phyloP scores from a whole-genome alignment of 2,888 invertebrate genomes.

The Uropetala carovei region DNA sequence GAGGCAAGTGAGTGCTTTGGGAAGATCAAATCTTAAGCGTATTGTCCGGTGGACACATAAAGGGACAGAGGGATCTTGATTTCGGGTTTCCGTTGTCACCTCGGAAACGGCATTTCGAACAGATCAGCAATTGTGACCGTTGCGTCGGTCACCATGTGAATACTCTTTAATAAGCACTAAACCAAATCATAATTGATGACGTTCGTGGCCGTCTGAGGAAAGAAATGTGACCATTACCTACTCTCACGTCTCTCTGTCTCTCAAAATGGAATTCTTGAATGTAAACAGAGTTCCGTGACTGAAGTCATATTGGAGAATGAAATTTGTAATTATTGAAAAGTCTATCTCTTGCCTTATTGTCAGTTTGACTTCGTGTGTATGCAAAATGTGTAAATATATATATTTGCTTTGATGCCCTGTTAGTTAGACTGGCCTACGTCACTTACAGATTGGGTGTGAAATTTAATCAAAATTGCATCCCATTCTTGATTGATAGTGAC shows the following conservation, averaged over 20 bases:
- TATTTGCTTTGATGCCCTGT: constrained; percentile 61
- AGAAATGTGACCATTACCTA: neutral
- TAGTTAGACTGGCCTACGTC: constrained; percentile 62
- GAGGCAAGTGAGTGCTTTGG: constrained; percentile 58
- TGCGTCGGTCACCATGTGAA: constrained; percentile 25
- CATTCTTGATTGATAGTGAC: constrained; percentile 61
- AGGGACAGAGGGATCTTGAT: neutral
- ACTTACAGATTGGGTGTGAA: constrained; percentile 53
- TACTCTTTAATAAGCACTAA: neutral
- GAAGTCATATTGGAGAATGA: constrained; percentile 60
- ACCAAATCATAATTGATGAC: constrained; percentile 2
- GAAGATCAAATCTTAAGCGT: neutral
- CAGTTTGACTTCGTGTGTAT: constrained; percentile 62
- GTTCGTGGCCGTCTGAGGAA: neutral
- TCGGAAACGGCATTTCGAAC: neutral
- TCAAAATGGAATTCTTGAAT: constrained; percentile 39
- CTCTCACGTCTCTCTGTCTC: constrained; percentile 37
- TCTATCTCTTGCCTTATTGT: constrained; percentile 63
- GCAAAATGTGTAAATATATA: constrained; percentile 49
- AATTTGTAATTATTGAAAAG: constrained; percentile 56
- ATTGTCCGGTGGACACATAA: constrained; percentile 28
- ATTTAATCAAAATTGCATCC: constrained; percentile 44
- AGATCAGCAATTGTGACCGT: neutral
- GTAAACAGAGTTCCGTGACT: constrained; percentile 64
- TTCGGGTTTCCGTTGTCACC: too few relatives aligned